Conservation (phyloP, 2,113 vertebrate genomes). For the Prunella himalayana region DNA sequence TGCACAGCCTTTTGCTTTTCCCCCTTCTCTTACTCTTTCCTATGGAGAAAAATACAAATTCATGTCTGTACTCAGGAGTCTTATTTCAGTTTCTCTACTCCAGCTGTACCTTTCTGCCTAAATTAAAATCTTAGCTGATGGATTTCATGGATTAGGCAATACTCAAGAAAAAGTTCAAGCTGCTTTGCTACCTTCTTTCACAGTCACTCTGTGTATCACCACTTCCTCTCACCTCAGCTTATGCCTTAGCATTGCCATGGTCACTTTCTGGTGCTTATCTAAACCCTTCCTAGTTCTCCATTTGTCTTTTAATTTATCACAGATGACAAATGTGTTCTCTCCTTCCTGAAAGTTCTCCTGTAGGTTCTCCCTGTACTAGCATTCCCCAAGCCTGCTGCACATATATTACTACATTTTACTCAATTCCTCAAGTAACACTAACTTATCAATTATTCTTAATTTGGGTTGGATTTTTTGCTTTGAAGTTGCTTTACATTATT, state of each 20-base stretch:
- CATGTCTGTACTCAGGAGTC: neutral
- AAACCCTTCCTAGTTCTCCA: neutral
- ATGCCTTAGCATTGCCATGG: neutral
- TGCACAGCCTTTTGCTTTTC: neutral
- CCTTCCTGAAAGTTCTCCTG: neutral
- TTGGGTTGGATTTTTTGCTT: neutral
- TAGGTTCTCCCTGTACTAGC: neutral
- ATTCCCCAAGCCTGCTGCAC: neutral
- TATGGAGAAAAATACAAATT: neutral
- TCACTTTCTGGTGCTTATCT: neutral
- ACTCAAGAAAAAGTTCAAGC: neutral
- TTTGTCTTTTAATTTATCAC: neutral
- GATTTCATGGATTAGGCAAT: neutral
- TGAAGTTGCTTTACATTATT: neutral
- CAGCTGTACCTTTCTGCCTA: neutral
- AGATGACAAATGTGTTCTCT: neutral
- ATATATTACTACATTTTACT: neutral
- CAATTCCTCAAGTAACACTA: accelerated
- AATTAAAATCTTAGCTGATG: neutral
- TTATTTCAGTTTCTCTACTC: neutral
- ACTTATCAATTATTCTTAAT: neutral
- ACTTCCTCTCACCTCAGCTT: neutral
- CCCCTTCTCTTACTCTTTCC: neutral
- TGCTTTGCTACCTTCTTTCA: neutral
- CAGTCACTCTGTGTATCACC: neutral